Conservation (phyloP, 2,113 vertebrate genomes). For the Notiomystis cincta region DNA sequence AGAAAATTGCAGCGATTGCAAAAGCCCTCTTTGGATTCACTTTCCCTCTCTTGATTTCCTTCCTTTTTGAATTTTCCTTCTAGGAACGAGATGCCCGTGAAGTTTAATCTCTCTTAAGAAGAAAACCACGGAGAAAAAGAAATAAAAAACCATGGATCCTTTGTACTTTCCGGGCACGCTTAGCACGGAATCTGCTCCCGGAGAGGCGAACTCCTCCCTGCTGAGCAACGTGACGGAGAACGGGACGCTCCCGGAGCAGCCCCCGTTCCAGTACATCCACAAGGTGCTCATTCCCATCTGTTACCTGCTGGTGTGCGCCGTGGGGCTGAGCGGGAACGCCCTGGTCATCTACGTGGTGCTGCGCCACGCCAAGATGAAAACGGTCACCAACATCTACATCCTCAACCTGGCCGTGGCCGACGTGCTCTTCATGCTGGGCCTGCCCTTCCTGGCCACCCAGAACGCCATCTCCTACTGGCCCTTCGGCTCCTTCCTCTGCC, state of each 20-base stretch:
- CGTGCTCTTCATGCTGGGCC: constrained; percentile 88
- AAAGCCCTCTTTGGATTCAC: neutral
- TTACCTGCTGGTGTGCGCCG: constrained; percentile 82
- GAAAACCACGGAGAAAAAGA: neutral
- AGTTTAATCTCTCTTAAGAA: neutral
- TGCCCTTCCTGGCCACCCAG: constrained; percentile 91
- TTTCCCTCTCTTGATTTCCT: neutral
- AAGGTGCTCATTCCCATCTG: constrained; percentile 81
- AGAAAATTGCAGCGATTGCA: neutral
- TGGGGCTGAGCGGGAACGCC: constrained; percentile 84
- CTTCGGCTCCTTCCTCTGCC: constrained; percentile 87
- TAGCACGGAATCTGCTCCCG: neutral
- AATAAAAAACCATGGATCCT: constrained; percentile 52
- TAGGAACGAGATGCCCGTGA: constrained; percentile 9
- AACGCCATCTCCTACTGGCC: constrained; percentile 94
- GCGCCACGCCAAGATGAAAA: constrained; percentile 91
- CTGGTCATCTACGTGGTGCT: constrained; percentile 92
- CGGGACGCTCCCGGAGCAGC: neutral
- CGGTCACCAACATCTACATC: constrained; percentile 95
- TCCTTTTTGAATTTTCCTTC: neutral
- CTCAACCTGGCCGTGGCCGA: constrained; percentile 90
- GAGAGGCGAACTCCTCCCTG: constrained; percentile 37
- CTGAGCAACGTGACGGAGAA: constrained; percentile 26
- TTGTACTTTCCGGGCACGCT: neutral
- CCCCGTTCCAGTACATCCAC: constrained; percentile 73